Percentiles rank a stretch among this genome's conserved stretches.
phyloP scores from a whole-genome alignment of 2,888 invertebrate species.

The Onchidella celtica region DNA sequence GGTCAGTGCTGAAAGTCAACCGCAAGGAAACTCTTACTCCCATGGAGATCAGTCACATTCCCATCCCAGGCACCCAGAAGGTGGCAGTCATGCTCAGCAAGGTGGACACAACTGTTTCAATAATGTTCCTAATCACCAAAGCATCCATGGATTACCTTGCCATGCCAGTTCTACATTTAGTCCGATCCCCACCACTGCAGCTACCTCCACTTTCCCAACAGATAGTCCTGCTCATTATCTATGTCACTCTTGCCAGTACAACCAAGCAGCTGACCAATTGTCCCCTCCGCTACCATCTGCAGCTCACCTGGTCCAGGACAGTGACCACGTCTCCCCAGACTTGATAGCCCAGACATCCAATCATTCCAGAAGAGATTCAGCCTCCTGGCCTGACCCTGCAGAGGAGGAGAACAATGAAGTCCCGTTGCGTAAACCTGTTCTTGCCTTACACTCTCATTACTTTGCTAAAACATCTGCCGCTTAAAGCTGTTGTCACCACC shows the following conservation, averaged over 20 bases:
- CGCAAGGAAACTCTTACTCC: background rate
- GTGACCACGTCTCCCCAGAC: background rate
- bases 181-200: background rate
- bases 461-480: slow-evolving; percentile 30
- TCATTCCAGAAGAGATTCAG: too few relatives aligned
- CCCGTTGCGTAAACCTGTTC: slow-evolving; percentile 35
- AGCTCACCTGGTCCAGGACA: background rate
- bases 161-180: background rate
- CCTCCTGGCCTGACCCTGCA: background rate
- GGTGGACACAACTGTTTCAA: background rate
- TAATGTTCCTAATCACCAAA: background rate
- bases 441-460: slow-evolving; percentile 42
- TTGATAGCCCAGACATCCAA: background rate
- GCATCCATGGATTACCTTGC: background rate
- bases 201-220: background rate
- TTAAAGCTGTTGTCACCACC: background rate
- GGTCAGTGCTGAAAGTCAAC: background rate
- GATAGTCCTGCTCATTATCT: slow-evolving; percentile 2
- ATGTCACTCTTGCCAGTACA: background rate
- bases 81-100: background rate
- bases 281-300: background rate
- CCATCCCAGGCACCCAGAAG: background rate
- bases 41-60: background rate
- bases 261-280: background rate
- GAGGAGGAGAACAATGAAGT: slow-evolving; percentile 30